Evolutionary conservation across 1,140 invertebrate species (phyloP).

Genomic region (Caerostris extrusa): DNA sequence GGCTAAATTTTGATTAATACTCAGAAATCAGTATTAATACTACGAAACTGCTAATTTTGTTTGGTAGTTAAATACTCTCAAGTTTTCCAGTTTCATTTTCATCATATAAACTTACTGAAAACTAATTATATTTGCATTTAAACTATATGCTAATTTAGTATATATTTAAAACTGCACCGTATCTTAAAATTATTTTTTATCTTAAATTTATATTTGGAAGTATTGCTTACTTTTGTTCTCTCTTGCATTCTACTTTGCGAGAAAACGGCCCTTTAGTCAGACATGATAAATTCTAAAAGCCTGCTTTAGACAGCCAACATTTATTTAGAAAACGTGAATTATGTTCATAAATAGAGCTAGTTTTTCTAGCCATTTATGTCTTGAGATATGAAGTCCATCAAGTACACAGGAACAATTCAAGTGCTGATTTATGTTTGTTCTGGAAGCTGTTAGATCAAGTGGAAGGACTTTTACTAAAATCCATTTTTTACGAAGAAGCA

Average conservation of each 20-base stretch:
- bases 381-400: slow-evolving; percentile 32
- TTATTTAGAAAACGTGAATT: slow-evolving; percentile 18
- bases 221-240: not conserved
- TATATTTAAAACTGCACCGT: no score
- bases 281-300: slow-evolving; percentile 31
- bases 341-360: slow-evolving; percentile 28
- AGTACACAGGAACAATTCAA: not conserved
- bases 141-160: no score
- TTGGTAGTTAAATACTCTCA: no score
- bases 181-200: no score
- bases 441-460: not conserved
- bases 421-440: not conserved
- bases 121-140: no score
- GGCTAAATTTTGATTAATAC: no score
- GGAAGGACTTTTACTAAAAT: not conserved
- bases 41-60: no score
- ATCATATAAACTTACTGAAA: no score
- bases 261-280: not conserved
- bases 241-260: not conserved
- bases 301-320: slow-evolving; percentile 14
- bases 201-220: no score
- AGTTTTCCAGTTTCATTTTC: no score
- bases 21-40: no score
- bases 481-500: not conserved
- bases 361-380: slow-evolving; percentile 1